Percentiles rank a stretch among this genome's conserved stretches.
phyloP scores from a whole-genome alignment of 2,797 vertebrate species.

The Anolis apletophallus region DNA sequence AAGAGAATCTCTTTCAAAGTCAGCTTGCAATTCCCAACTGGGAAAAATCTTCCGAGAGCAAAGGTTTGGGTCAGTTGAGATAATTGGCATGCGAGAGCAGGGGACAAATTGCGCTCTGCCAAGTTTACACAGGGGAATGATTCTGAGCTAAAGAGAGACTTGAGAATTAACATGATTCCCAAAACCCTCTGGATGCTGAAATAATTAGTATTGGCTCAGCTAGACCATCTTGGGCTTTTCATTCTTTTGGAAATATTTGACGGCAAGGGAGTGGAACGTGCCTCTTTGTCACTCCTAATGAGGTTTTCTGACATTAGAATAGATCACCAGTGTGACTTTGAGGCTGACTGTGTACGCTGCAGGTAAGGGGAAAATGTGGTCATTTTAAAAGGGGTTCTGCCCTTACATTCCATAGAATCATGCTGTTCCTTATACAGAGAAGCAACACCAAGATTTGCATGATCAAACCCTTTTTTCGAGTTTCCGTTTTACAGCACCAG shows the following conservation, averaged over 20 bases:
- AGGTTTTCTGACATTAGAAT: slow-evolving; percentile 57
- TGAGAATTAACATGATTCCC: slow-evolving; percentile 72
- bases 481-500: neutral
- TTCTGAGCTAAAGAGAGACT: slow-evolving; percentile 73
- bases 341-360: slow-evolving; percentile 6
- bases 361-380: neutral
- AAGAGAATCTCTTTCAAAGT: slow-evolving; percentile 40
- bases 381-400: slow-evolving; percentile 50
- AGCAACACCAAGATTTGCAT: neutral
- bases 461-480: neutral
- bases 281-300: slow-evolving; percentile 60
- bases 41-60: slow-evolving; percentile 59
- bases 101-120: slow-evolving; percentile 61
- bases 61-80: slow-evolving; percentile 59
- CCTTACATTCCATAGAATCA: neutral
- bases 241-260: slow-evolving; percentile 68
- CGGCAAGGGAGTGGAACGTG: slow-evolving; percentile 62
- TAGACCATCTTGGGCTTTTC: slow-evolving; percentile 63
- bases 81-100: slow-evolving; percentile 38
- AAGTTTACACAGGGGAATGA: slow-evolving; percentile 72
- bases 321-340: slow-evolving; percentile 55
- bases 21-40: slow-evolving; percentile 51
- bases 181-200: slow-evolving; percentile 66
- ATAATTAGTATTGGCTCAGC: slow-evolving; percentile 76
- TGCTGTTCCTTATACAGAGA: neutral